Conservation (phyloP, 2,888 invertebrate genomes). For the Cacoxenus indagator region DNA sequence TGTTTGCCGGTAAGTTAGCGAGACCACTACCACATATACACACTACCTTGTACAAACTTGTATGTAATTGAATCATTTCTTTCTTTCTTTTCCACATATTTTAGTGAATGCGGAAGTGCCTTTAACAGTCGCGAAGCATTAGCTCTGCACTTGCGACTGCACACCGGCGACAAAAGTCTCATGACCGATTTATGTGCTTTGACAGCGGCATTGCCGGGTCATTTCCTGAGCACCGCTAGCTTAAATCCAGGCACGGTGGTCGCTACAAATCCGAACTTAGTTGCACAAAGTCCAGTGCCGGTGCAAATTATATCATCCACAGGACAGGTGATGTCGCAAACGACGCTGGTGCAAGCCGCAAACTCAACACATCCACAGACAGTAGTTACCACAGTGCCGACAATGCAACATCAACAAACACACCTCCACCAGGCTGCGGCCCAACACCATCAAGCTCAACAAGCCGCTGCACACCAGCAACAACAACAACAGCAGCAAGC, state of each 20-base stretch:
- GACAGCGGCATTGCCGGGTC: slow-evolving; percentile 82
- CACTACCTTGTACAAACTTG: too few relatives aligned
- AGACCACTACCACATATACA: too few relatives aligned
- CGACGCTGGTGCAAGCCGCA: slow-evolving; percentile 70
- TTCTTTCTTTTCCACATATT: slow-evolving; percentile 5
- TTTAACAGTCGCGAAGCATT: slow-evolving; percentile 82
- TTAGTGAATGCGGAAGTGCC: slow-evolving; percentile 76
- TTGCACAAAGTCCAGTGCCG: slow-evolving; percentile 69
- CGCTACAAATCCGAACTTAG: slow-evolving; percentile 69
- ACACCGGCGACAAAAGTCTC: slow-evolving; percentile 84
- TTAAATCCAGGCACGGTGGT: slow-evolving; percentile 70
- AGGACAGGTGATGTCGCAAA: slow-evolving; percentile 71
- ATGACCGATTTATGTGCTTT: slow-evolving; percentile 86
- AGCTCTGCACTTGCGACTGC: slow-evolving; percentile 83
- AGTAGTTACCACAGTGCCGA: slow-evolving; percentile 65
- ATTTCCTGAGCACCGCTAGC: slow-evolving; percentile 72
- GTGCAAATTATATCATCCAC: slow-evolving; percentile 72
- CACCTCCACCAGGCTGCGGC: slow-evolving; percentile 64
- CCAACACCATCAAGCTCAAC: slow-evolving; percentile 42
- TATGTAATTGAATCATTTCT: not conserved
- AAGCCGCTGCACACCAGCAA: slow-evolving; percentile 18
- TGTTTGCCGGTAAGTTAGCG: slow-evolving; percentile 68
- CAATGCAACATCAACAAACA: slow-evolving; percentile 69
- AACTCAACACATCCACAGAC: slow-evolving; percentile 68
- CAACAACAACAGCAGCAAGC: slow-evolving; percentile 34